Evolutionary conservation across 2,888 invertebrate species (phyloP).

Genomic region (Prenolepis imparis): DNA sequence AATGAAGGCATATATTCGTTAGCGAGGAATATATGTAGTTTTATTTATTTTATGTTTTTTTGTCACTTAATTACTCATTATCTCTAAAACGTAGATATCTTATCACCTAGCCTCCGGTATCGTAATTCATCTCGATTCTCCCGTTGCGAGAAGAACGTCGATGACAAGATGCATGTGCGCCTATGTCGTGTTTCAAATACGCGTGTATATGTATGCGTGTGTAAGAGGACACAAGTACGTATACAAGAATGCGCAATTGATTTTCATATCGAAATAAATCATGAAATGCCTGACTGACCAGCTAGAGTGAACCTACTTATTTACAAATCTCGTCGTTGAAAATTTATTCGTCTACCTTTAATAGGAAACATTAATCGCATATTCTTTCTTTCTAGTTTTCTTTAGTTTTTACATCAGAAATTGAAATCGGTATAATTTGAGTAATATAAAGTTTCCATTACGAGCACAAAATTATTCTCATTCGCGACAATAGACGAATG

Average conservation of each 20-base stretch:
- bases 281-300: slow-evolving; percentile 82
- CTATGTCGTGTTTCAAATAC: slow-evolving; percentile 13
- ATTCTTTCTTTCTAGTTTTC: slow-evolving; percentile 27
- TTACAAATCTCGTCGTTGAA: slow-evolving; percentile 73
- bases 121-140: slow-evolving; percentile 59
- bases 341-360: slow-evolving; percentile 67
- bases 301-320: slow-evolving; percentile 81
- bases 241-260: slow-evolving; percentile 34
- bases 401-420: slow-evolving; percentile 1
- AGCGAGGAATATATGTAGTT: slow-evolving; percentile 79
- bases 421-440: slow-evolving; percentile 21
- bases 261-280: slow-evolving; percentile 43
- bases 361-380: slow-evolving; percentile 79
- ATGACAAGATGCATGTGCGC: slow-evolving; percentile 34
- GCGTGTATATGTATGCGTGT: neutral
- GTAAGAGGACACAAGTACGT: slow-evolving; percentile 19
- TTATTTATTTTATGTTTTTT: slow-evolving; percentile 64
- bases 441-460: neutral
- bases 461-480: neutral
- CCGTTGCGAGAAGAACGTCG: slow-evolving; percentile 40
- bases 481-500: neutral
- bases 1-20: slow-evolving; percentile 82
- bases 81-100: slow-evolving; percentile 78
- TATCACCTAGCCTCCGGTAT: slow-evolving; percentile 79
- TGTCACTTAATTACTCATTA: slow-evolving; percentile 75